These are phyloP conservation scores for Bradypodion ventrale DNA, from an alignment of 2,797 vertebrate genomes.

Conservation along the genomic window DNA sequence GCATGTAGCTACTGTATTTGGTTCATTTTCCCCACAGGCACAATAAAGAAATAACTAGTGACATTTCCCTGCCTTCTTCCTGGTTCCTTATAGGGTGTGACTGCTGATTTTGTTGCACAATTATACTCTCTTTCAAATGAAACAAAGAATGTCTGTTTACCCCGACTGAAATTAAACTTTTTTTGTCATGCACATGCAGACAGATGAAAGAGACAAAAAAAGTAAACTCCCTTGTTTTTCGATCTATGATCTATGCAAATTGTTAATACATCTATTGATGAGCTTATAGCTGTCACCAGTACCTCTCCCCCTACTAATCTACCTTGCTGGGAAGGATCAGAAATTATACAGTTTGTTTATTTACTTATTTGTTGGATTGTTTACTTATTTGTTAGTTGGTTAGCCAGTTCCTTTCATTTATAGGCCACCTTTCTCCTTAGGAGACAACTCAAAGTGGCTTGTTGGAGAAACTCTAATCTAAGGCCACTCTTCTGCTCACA, in stretches of 20 bases:
- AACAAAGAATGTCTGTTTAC: slow-evolving; percentile 41
- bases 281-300: neutral
- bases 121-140: slow-evolving; percentile 65
- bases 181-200: slow-evolving; percentile 33
- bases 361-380: too few species aligned
- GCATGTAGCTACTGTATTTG: slow-evolving; percentile 66
- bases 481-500: neutral
- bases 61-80: slow-evolving; percentile 65
- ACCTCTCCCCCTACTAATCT: neutral
- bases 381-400: too few species aligned
- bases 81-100: too few species aligned
- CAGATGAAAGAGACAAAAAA: slow-evolving; percentile 32
- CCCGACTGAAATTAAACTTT: slow-evolving; percentile 58
- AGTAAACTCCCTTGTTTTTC: neutral
- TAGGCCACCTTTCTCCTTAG: too few species aligned
- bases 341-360: neutral
- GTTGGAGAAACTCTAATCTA: neutral
- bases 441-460: too few species aligned
- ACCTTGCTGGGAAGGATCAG: neutral
- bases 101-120: slow-evolving; percentile 34
- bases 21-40: slow-evolving; percentile 71
- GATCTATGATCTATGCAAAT: neutral
- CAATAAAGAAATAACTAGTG: slow-evolving; percentile 64
- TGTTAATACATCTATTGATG: slow-evolving; percentile 18
- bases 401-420: too few species aligned